Conservation (phyloP, 2,113 vertebrate genomes). For the Zosterops japonicus region DNA sequence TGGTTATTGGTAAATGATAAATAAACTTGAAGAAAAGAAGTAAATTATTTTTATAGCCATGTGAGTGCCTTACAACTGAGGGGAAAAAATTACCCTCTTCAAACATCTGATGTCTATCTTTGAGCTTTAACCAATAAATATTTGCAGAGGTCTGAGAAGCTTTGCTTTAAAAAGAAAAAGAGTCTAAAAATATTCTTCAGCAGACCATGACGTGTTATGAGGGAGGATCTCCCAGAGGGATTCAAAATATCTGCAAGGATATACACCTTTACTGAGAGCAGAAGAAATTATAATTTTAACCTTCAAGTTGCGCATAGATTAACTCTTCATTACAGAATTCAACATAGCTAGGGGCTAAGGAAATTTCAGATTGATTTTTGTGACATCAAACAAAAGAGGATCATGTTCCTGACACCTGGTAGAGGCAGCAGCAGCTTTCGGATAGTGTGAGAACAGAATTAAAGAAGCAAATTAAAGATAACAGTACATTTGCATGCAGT, state of each 20-base stretch:
- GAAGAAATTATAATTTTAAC: conserved; percentile 7
- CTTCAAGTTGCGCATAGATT: neutral
- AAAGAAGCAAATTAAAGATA: neutral
- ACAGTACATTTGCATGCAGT: neutral
- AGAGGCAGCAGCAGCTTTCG: neutral
- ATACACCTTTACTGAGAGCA: conserved; percentile 7
- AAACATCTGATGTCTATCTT: neutral
- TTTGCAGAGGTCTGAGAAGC: neutral
- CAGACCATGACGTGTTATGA: neutral
- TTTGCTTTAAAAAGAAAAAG: neutral
- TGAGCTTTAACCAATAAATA: neutral
- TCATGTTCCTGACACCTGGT: neutral
- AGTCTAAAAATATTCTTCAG: neutral
- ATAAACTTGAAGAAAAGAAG: neutral
- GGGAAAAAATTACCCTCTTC: neutral
- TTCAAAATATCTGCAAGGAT: neutral
- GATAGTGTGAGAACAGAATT: neutral
- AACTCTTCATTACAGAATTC: conserved; percentile 30
- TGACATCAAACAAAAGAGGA: conserved; percentile 39
- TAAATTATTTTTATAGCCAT: neutral
- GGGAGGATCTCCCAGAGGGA: neutral
- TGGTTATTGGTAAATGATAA: neutral
- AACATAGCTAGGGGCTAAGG: conserved; percentile 16
- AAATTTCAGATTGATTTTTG: conserved; percentile 33
- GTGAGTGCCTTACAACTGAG: neutral